A percentile compares a stretch with the other conserved stretches of the same genome.
Conservation (phyloP, 2,888 invertebrate genomes). For the Aethes cnicana region DNA sequence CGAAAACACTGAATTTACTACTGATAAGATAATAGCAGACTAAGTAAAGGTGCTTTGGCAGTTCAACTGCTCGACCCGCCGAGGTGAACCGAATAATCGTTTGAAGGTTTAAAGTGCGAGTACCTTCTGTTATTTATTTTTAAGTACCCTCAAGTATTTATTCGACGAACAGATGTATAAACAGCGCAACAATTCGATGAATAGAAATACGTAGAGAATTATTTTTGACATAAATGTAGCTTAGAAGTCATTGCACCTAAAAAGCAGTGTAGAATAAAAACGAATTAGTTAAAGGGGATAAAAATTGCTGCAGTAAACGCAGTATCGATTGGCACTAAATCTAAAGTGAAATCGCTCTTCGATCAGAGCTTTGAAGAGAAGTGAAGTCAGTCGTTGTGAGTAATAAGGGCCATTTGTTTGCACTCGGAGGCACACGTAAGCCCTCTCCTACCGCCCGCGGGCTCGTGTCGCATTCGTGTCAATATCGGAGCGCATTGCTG, state of each 20-base stretch:
- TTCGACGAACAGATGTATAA: too few species aligned
- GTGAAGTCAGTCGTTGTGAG: not conserved
- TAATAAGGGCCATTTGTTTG: conserved; percentile 3
- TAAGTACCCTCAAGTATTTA: too few species aligned
- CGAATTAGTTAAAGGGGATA: too few species aligned
- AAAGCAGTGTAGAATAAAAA: conserved; percentile 1
- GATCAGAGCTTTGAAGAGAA: not conserved
- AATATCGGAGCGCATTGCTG: conserved; percentile 29
- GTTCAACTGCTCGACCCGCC: not conserved
- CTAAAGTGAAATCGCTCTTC: not conserved
- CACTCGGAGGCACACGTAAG: conserved; percentile 1
- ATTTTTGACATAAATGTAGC: too few species aligned
- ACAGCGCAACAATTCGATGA: too few species aligned
- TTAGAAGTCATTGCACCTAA: too few species aligned
- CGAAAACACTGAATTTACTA: not conserved
- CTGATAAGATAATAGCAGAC: not conserved
- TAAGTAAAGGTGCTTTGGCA: conserved; percentile 5
- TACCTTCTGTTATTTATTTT: too few species aligned
- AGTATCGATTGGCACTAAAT: not conserved
- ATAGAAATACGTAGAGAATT: too few species aligned
- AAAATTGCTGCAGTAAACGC: too few species aligned
- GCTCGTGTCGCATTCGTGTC: conserved; percentile 26
- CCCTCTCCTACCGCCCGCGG: conserved; percentile 1
- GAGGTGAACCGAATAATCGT: conserved; percentile 1
- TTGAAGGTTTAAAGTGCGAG: not conserved